Evolutionary conservation across 2,113 vertebrate species (phyloP).

Genomic region (Chaetura pelagica): DNA sequence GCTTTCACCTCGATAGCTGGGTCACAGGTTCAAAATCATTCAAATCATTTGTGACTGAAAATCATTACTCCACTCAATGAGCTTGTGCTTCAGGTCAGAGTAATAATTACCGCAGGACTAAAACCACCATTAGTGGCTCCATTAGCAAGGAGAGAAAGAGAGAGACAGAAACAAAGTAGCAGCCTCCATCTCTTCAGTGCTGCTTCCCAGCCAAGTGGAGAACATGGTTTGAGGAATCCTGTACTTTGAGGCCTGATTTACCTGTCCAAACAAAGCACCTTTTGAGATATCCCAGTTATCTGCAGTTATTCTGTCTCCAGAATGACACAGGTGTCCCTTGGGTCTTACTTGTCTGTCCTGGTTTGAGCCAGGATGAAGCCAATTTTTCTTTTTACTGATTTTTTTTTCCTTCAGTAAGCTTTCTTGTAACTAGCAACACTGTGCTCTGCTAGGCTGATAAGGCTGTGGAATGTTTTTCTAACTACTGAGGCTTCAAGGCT

Average conservation of each 20-base stretch:
- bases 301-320: neutral
- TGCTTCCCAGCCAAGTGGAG: neutral
- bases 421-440: too few relatives aligned
- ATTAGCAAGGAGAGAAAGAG: neutral
- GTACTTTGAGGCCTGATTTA: neutral
- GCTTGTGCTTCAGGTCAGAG: conserved; percentile 55
- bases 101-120: conserved; percentile 57
- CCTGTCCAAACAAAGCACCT: neutral
- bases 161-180: neutral
- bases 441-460: too few relatives aligned
- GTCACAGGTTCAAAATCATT: conserved; percentile 56
- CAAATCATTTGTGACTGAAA: conserved; percentile 64
- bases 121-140: neutral
- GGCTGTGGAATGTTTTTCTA: too few relatives aligned
- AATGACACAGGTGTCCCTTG: neutral
- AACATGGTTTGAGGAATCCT: neutral
- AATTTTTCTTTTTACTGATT: too few relatives aligned
- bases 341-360: too few relatives aligned
- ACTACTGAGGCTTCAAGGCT: too few relatives aligned
- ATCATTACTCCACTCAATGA: conserved; percentile 62
- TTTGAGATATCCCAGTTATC: neutral
- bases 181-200: neutral
- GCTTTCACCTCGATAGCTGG: conserved; percentile 29
- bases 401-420: too few relatives aligned
- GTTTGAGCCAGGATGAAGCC: too few relatives aligned